These are phyloP conservation scores for Manduca sexta DNA, from an alignment of 1,140 invertebrate species.

Conservation along the genomic window DNA sequence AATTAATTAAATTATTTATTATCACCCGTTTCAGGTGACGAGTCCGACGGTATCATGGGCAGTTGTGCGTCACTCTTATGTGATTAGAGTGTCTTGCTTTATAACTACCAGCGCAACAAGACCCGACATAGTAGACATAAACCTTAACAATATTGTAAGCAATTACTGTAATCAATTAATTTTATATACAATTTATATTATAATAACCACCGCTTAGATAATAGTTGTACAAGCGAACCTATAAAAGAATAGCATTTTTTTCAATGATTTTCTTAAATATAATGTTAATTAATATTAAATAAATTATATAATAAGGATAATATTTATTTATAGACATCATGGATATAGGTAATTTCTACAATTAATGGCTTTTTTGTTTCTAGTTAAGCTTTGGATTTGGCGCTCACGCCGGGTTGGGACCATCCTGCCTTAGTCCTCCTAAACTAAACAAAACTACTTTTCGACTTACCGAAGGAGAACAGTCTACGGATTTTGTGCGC, in stretches of 20 bases:
- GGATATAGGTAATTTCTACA: too few relatives aligned
- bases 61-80: conserved; percentile 36
- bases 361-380: conserved; percentile 7
- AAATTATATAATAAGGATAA: too few relatives aligned
- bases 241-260: too few relatives aligned
- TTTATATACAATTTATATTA: neutral
- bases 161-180: neutral
- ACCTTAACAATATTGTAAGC: conserved; percentile 44
- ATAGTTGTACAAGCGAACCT: too few relatives aligned
- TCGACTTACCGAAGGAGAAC: neutral
- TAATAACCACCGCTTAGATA: too few relatives aligned
- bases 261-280: too few relatives aligned
- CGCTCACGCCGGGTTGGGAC: conserved; percentile 36
- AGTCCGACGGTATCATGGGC: conserved; percentile 43
- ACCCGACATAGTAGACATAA: conserved; percentile 39
- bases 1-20: neutral
- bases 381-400: conserved; percentile 54
- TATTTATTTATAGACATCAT: too few relatives aligned
- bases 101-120: conserved; percentile 21
- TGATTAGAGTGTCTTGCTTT: conserved; percentile 39
- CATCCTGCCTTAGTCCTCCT: conserved; percentile 25
- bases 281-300: too few relatives aligned
- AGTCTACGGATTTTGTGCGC: conserved; percentile 12
- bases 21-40: conserved; percentile 34
- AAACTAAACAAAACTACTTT: conserved; percentile 9